Base-by-base conservation (phyloP, 2,113 vertebrate genomes). In the Aspidoscelis tigris region DNA sequence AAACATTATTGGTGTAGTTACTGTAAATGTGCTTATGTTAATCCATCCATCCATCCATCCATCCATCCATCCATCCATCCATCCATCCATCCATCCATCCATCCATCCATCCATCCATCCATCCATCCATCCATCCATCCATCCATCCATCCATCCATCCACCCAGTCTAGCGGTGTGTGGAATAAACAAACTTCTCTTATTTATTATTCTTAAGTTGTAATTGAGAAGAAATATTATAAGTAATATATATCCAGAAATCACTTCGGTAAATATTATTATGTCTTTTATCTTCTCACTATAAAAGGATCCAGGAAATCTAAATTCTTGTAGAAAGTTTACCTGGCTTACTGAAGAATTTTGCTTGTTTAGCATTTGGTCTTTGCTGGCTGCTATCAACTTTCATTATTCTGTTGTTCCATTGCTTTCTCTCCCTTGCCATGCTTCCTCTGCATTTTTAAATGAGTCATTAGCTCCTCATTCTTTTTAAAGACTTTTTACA, bases 131-230 rank as follows among this genome's bases (percentile, higher is more conserved):
- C 14, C 14, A 61, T 33, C 33, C 33, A 16, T 1, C 55, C 55
- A 58, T 11, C 14, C 55, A 58, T 8, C 14, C 55, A 58, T 58
- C 14, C 14, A 61, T 1, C 33, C 33, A 61, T 61, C 58, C 18
- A 18, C 58, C 55, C 12, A 61, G 12, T 61, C 18, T 61, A 18
- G 3, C 3, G 1, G 33, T 1, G 33, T 33, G 33, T 33, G 33
- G 58, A 18, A 61, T 61, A 61, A 12, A 61, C 18, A 18, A 61
- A 66, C 47, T 79, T 65, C 76, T 64, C 89, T 88, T 91, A 82
- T 89, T 92, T 89, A 41, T 44, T 89, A 90, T 65, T 12, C 72
- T 82, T 86, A 64, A 89, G 26, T 2, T 88, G 7, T 81, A 87
- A 84, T 64, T 50, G 55, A 84, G 77, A 88, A 75, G 1, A 64